Conservation (phyloP, 2,113 vertebrate genomes). For the Dasyprocta punctata region DNA sequence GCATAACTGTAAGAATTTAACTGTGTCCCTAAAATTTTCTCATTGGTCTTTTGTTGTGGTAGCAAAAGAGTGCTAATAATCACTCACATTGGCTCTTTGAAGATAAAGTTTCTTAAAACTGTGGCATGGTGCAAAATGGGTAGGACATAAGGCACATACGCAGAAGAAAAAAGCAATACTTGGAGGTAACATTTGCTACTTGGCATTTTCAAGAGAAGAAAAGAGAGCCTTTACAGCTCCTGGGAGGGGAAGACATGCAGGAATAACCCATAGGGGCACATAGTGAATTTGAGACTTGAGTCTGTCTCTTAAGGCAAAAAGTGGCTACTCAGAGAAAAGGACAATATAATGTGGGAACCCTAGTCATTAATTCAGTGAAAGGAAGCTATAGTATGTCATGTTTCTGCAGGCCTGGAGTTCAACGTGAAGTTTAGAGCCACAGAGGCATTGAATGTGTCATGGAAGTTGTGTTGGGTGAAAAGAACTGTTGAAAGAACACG, state of each 20-base stretch:
- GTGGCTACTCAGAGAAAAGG: background rate
- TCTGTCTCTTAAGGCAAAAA: constrained; percentile 45
- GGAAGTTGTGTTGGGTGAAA: background rate
- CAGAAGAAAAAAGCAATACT: background rate
- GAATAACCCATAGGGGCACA: background rate
- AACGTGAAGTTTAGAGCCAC: background rate
- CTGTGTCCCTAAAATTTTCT: background rate
- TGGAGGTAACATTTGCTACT: background rate
- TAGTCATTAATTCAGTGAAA: constrained; percentile 12
- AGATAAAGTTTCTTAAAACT: background rate
- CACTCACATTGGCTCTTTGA: background rate
- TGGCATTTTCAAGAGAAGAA: background rate
- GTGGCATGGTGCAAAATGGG: background rate
- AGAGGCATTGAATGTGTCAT: background rate
- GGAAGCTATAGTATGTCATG: background rate
- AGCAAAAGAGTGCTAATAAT: background rate
- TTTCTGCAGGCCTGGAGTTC: constrained; percentile 31
- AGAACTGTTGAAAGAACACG: background rate
- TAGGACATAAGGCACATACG: background rate
- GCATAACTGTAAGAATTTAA: background rate
- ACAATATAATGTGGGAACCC: background rate
- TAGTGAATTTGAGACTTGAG: background rate
- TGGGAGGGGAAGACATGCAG: background rate
- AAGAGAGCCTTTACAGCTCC: background rate
- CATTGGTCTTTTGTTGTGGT: background rate